Conservation (phyloP, 2,113 vertebrate genomes). For the Psittacus erithacus region DNA sequence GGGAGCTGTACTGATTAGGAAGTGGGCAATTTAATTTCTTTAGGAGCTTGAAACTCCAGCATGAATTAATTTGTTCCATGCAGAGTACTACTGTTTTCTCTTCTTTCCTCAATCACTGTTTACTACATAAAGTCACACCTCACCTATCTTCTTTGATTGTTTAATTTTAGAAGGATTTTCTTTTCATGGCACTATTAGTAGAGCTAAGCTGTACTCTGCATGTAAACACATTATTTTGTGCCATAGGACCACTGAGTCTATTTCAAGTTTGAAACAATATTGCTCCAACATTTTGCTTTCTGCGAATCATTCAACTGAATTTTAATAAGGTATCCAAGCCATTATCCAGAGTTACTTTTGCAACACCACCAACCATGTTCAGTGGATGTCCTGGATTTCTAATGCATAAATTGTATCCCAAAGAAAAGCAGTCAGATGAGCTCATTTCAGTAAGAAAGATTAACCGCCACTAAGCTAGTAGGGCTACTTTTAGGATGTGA, state of each 20-base stretch:
- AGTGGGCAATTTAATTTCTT: slow-evolving; percentile 75
- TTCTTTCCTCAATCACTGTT: slow-evolving; percentile 73
- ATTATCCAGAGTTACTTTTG: neutral
- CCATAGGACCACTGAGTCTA: neutral
- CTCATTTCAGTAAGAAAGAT: neutral
- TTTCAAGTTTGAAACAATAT: slow-evolving; percentile 30
- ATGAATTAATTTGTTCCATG: slow-evolving; percentile 74
- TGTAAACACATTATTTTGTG: slow-evolving; percentile 27
- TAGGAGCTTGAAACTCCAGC: slow-evolving; percentile 63
- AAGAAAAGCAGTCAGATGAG: neutral
- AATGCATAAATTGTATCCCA: neutral
- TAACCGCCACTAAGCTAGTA: neutral
- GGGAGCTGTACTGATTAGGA: slow-evolving; percentile 56
- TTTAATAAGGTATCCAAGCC: neutral
- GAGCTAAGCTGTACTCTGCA: slow-evolving; percentile 38
- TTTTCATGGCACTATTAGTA: slow-evolving; percentile 39
- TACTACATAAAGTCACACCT: slow-evolving; percentile 70
- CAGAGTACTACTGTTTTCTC: slow-evolving; percentile 62
- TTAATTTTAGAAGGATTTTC: slow-evolving; percentile 70
- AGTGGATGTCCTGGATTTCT: neutral
- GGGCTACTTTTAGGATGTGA: neutral
- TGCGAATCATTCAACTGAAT: neutral
- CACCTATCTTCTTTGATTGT: slow-evolving; percentile 70
- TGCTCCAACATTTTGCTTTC: slow-evolving; percentile 5
- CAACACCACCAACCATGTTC: neutral